Evolutionary conservation across 1,140 invertebrate genomes (phyloP).

Genomic region (Aplysia californica): DNA sequence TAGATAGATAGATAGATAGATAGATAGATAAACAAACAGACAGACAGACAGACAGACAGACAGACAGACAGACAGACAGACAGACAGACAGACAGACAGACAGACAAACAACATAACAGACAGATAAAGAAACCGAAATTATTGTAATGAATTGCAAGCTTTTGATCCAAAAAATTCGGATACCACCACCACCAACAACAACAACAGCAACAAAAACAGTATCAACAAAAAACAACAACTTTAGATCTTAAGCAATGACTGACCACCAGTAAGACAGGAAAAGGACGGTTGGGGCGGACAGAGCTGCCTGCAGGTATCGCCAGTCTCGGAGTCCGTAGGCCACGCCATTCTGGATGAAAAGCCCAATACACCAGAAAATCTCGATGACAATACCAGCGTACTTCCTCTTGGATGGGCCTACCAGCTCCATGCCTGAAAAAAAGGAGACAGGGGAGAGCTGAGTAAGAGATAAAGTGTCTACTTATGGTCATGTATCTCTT

Average conservation of each 20-base stretch:
- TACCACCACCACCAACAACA: neutral
- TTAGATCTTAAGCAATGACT: neutral
- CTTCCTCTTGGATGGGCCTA: conserved; percentile 72
- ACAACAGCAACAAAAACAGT: no score
- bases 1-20: no score
- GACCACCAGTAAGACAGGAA: neutral
- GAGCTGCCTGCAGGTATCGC: conserved; percentile 79
- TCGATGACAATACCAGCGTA: conserved; percentile 78
- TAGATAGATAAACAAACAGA: no score
- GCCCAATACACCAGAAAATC: conserved; percentile 78
- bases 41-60: no score
- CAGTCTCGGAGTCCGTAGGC: conserved; percentile 78
- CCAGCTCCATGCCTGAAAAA: conserved; percentile 53
- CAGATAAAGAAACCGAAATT: neutral
- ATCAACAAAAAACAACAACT: neutral
- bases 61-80: no score
- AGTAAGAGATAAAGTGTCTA: no score
- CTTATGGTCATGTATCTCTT: no score
- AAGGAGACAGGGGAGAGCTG: neutral
- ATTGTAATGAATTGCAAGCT: neutral
- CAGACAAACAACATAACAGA: no score
- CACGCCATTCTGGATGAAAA: conserved; percentile 73
- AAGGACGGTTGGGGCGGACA: conserved; percentile 71
- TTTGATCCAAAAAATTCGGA: neutral
- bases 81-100: neutral